phyloP scores from a whole-genome alignment of 2,797 vertebrate species.

The Rhodeus uyekii region DNA sequence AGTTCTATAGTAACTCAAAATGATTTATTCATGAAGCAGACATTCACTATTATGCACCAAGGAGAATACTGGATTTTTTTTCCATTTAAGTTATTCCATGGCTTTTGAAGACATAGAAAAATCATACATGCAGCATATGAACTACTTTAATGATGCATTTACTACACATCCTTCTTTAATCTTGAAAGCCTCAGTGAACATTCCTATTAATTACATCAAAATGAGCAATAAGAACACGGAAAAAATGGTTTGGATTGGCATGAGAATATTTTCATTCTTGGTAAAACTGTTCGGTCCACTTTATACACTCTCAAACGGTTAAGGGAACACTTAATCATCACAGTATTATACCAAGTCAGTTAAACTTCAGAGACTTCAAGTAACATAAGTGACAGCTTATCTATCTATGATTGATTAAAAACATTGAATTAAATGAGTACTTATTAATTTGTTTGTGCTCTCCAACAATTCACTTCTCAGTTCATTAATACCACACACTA shows the following conservation, averaged over 20 bases:
- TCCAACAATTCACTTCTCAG: constrained; percentile 69
- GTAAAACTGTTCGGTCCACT: not conserved
- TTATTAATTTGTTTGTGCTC: not conserved
- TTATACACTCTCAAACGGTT: no score
- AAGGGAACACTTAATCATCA: no score
- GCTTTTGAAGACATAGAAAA: not conserved
- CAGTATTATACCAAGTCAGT: no score
- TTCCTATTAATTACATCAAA: not conserved
- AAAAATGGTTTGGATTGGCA: not conserved
- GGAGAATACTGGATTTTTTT: not conserved
- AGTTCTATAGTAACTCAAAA: not conserved
- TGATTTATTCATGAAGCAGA: not conserved
- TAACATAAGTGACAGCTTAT: no score
- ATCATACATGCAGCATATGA: not conserved
- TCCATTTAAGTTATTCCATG: not conserved
- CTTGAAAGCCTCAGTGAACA: not conserved
- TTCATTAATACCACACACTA: constrained; percentile 77
- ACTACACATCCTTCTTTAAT: not conserved
- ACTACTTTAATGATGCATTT: not conserved
- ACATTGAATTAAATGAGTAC: not conserved
- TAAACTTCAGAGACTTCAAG: no score
- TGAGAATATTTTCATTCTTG: not conserved
- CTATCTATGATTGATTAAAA: no score
- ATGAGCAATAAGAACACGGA: not conserved
- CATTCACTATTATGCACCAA: not conserved